phyloP scores from a whole-genome alignment of 2,888 invertebrate genomes.

The Gastracanthus pulcherrimus region DNA sequence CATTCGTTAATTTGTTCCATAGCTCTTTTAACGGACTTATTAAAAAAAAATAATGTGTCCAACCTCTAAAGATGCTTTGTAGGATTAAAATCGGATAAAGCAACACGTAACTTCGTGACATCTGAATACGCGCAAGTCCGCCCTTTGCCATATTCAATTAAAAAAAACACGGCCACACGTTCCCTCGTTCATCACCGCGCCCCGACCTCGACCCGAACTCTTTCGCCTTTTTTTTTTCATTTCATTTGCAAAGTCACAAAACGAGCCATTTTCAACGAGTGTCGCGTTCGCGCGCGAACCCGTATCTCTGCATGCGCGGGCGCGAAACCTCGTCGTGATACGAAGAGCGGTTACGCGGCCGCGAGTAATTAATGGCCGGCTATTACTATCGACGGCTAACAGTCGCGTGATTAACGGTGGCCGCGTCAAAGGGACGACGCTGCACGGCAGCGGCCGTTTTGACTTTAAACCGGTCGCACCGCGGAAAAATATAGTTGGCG shows the following conservation, averaged over 20 bases:
- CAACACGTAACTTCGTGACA: background rate
- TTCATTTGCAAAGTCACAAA: background rate
- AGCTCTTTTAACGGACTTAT: no score
- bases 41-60: no score
- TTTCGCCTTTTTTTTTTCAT: background rate
- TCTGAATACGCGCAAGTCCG: background rate
- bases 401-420: constrained; percentile 50
- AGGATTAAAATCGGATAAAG: no score
- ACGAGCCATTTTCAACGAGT: background rate
- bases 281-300: no score
- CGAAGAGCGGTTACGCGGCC: constrained; percentile 43
- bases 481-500: no score
- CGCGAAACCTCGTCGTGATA: no score
- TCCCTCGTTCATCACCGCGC: background rate
- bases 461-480: no score
- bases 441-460: background rate
- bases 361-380: constrained; percentile 53
- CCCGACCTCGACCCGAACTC: background rate
- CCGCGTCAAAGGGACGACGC: constrained; percentile 26
- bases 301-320: constrained; percentile 18
- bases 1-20: no score
- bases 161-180: background rate
- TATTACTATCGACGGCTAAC: constrained; percentile 51
- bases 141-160: background rate
- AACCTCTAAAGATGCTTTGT: no score